Evolutionary conservation across 2,888 invertebrate species (phyloP), one percentile per base, ranked within the genome.

Genomic region (Leptopilina syphax): DNA sequence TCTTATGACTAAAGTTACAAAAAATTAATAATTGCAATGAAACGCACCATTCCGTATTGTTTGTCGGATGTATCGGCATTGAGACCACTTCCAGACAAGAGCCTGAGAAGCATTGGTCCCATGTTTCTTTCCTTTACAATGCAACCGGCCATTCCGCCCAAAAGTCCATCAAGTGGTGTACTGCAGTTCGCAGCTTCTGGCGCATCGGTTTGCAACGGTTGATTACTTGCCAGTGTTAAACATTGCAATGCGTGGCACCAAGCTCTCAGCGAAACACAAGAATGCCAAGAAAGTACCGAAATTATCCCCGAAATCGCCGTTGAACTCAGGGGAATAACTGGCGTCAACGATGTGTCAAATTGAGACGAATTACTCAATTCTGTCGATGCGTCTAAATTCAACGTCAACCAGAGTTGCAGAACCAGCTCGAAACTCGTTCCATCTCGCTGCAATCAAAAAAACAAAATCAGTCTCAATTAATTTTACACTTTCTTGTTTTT

Each of bases 381-480:
- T 89, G 93, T 93, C 91, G 90, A 92, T 87, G 80, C 93, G 91
- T 92, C 96, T 94, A 94, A 92, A 85, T 97, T 97, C 82, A 98
- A 93, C 3, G 97, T 97, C 83, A 98, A 93, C 97, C 98, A 98
- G 85, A 98, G 93, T 84, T 97, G 96, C 60, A 98, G 93, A 76
- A 97, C 95, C 89, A 96, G 95, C 92, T 98, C 98, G 90, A 98
- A 94, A 90, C 96, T 96, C 27, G 95, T 94, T 89, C 96, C 95
- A 77, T 95, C 94, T 91, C 95, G 94, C 94, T 95, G 91, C 5
- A 34, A 34, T 34, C 34, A 4, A 47, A 50, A 66, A 10, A 47
- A 78, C 60, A 77, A 82, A 76, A 77, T 34, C 34, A 34, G 34
- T 34, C 34, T 3, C 54, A 24, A 50, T 78, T n/a, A 18, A 18